Base-by-base conservation (phyloP, 2,113 vertebrate genomes). In the Anthoscopus minutus region DNA sequence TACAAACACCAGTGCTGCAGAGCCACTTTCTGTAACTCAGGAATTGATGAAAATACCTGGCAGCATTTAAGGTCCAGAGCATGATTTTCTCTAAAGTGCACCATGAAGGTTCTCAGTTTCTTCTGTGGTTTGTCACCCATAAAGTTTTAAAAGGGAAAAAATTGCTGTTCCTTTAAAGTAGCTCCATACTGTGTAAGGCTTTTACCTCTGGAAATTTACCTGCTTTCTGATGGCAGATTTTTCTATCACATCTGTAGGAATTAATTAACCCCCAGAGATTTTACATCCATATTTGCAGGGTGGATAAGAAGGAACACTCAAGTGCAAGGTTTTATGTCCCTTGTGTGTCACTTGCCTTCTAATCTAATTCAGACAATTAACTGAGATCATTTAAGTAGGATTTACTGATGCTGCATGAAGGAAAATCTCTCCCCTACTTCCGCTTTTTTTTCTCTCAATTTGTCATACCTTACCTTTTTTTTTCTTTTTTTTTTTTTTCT, bases 151-250 rank as follows among this genome's bases (percentile, higher is more conserved):
- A 86, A 83, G 60, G 31, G 31, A 37, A 20, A 16, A 16, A 9
- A 7, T 40, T 73, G 35, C 50, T 70, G 10, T 51, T 77, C 53
- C 28, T 87, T 85, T 82, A 67, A 73, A 47, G 28, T 69, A 82
- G 18, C 28, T 89, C 37, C 28, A 37, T 42, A 11, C 8, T 3
- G 33, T 61, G 7, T 42, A 57, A 87, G 20, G 17, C 6, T 91
- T 82, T 95, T 83, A 40, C 85, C 15, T 73, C 58, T 86, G 42
- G 76, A 94, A 94, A 88, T 82, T 73, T 72, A 65, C 25, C 40
- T 76, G 28, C 22, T 40, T 76, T 81, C 50, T 50, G 11, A 61
- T 57, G 31, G 71, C 25, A 86, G 42, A 44, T 76, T 91, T 92
- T 91, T 58, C 54, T 86, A 31, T 88, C 31, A 45, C 38, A 58